Evolutionary conservation across 2,113 vertebrate species (phyloP), one percentile per base, ranked within the genome.

Genomic region (Cromileptes altivelis): DNA sequence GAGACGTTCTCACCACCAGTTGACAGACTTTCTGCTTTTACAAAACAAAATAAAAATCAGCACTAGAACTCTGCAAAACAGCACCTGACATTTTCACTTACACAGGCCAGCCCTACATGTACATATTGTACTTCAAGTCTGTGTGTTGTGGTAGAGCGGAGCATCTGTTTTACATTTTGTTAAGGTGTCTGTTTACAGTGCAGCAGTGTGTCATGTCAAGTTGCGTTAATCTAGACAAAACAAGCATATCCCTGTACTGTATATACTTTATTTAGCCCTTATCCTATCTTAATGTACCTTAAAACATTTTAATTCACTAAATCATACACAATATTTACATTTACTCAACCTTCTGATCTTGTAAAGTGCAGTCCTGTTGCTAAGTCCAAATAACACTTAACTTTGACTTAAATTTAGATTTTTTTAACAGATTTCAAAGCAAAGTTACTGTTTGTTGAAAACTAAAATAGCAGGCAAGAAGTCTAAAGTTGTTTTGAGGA

Each of bases 161-260:
- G 21, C 42, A 76, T 78, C 70, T 72, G 70, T 72, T 85, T 69
- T 40, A 45, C n/a, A 70, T 62, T 82, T 76, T 19, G 7, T 23
- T n/a, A 47, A 63, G 9, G 25, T 63, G 65, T 50, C 23, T 67
- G 67, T 68, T 67, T 49, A n/a, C 40, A 53, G 47, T 55, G 45
- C 33, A 58, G 52, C 33, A 67, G 13, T 56, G 55, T 61, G 19
- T 75, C 47, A 79, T 56, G 60, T 70, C 45, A 65, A n/a, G n/a
- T 53, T 56, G 4, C 52, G 23, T 6, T 67, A 47, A 75, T 74
- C 9, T 40, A 53, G 23, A 45, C 23, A 37, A 27, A 61, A 2
- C 52, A 27, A 57, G n/a, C 15, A 15, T 3, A 50, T 71, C 14
- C 0, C 21, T 23, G 30, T 27, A 3, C 30, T 17, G n/a, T 19